Conservation (phyloP, 2,888 invertebrate species). For the Sabatieria punctata region DNA sequence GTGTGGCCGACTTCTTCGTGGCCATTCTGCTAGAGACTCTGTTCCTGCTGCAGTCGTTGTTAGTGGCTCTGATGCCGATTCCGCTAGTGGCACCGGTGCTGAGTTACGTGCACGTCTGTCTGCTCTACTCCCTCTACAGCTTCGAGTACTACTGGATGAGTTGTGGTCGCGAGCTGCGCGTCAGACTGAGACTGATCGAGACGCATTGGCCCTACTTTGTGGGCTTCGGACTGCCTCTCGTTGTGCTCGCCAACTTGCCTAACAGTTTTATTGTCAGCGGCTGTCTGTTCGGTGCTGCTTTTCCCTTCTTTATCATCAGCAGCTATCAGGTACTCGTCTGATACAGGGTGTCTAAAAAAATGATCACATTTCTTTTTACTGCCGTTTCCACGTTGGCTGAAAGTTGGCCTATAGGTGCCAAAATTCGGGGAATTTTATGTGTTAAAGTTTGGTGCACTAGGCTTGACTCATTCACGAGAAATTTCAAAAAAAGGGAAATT, state of each 20-base stretch:
- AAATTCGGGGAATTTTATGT: too few species aligned
- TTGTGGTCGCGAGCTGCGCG: conserved; percentile 70
- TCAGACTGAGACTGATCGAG: conserved; percentile 54
- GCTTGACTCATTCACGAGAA: too few species aligned
- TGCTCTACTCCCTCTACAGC: conserved; percentile 78
- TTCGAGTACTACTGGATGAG: conserved; percentile 98
- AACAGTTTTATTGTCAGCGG: conserved; percentile 23
- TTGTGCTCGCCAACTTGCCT: conserved; percentile 61
- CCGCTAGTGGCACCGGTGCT: conserved; percentile 2
- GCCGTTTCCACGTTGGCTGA: conserved; percentile 35
- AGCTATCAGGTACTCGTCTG: conserved; percentile 18
- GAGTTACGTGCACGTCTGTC: conserved; percentile 3
- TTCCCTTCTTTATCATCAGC: conserved; percentile 27
- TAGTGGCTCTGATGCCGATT: conserved; percentile 4
- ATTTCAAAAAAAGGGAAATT: too few species aligned
- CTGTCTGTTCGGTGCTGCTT: conserved; percentile 22
- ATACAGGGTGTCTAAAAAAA: too few species aligned
- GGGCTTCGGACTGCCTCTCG: conserved; percentile 80
- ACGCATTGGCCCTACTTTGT: conserved; percentile 90
- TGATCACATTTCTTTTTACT: too few species aligned
- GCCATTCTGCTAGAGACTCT: conserved; percentile 19
- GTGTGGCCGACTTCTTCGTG: conserved; percentile 16
- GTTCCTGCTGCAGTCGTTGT: conserved; percentile 19
- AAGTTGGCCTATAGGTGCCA: too few species aligned
- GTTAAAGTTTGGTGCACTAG: too few species aligned